Conservation (phyloP, 2,797 vertebrate species). For the Neosilurus mollespiculum region DNA sequence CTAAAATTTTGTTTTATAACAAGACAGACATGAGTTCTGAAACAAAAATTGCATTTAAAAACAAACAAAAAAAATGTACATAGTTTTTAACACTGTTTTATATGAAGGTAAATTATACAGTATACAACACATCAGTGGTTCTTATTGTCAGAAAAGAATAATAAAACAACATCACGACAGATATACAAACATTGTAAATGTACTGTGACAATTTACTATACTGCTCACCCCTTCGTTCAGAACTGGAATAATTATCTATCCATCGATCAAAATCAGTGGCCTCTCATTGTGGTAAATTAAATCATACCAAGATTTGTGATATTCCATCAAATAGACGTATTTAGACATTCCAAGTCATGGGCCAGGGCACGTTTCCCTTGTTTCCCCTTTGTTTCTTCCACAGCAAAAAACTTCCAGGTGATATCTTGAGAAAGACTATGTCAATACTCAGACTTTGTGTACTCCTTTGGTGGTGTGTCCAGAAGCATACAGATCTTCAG, state of each 20-base stretch:
- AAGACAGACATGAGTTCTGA: neutral
- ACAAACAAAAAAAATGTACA: neutral
- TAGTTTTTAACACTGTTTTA: too few relatives aligned
- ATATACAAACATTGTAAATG: neutral
- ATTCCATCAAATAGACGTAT: neutral
- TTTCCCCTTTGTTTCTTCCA: too few relatives aligned
- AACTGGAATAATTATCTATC: neutral
- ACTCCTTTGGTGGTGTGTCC: too few relatives aligned
- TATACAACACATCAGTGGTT: neutral
- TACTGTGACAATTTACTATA: neutral
- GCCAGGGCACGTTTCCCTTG: too few relatives aligned
- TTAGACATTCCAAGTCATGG: too few relatives aligned
- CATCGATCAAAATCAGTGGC: too few relatives aligned
- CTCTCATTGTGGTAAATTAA: neutral
- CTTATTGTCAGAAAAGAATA: neutral
- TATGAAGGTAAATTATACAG: neutral
- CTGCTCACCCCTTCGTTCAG: neutral
- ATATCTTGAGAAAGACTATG: too few relatives aligned
- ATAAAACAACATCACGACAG: neutral
- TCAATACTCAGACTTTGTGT: too few relatives aligned
- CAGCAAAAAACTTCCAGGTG: too few relatives aligned
- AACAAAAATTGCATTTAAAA: too few relatives aligned
- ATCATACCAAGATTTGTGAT: neutral
- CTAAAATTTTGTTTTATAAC: neutral
- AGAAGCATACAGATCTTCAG: too few relatives aligned